These are phyloP conservation scores for Amniataba percoides DNA, from an alignment of 2,797 vertebrate species.

Conservation along the genomic window DNA sequence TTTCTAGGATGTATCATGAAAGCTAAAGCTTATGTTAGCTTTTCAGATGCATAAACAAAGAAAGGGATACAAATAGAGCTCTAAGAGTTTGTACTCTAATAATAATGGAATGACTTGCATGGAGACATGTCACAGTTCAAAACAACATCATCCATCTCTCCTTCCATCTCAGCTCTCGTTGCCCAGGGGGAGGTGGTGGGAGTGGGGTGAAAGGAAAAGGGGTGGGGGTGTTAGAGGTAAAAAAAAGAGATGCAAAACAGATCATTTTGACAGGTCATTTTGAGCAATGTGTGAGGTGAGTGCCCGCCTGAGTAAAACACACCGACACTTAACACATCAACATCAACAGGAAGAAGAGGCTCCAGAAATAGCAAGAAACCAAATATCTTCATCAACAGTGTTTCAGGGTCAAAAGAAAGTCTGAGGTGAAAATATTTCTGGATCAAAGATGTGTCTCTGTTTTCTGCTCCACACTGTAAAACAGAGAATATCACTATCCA, in stretches of 20 bases:
- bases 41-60: constrained; percentile 40
- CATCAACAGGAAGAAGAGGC: constrained; percentile 49
- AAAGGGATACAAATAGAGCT: constrained; percentile 35
- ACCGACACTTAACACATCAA: constrained; percentile 45
- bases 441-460: constrained; percentile 35
- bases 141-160: constrained; percentile 81
- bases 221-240: constrained; percentile 30
- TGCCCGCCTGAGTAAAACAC: constrained; percentile 31
- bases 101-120: constrained; percentile 79
- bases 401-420: constrained; percentile 46
- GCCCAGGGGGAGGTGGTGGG: constrained; percentile 61
- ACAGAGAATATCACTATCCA: not conserved
- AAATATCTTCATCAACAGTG: constrained; percentile 39
- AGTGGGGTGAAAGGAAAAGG: constrained; percentile 34
- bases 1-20: constrained; percentile 24
- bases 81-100: constrained; percentile 67
- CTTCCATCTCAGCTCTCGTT: constrained; percentile 59
- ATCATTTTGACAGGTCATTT: constrained; percentile 62
- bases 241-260: constrained; percentile 40
- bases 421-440: constrained; percentile 51
- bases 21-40: constrained; percentile 28
- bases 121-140: constrained; percentile 78
- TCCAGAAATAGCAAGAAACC: constrained; percentile 59
- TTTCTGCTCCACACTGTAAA: constrained; percentile 26
- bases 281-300: constrained; percentile 53